Conservation (phyloP, 1,140 invertebrate genomes). For the Nasonia longicornis region DNA sequence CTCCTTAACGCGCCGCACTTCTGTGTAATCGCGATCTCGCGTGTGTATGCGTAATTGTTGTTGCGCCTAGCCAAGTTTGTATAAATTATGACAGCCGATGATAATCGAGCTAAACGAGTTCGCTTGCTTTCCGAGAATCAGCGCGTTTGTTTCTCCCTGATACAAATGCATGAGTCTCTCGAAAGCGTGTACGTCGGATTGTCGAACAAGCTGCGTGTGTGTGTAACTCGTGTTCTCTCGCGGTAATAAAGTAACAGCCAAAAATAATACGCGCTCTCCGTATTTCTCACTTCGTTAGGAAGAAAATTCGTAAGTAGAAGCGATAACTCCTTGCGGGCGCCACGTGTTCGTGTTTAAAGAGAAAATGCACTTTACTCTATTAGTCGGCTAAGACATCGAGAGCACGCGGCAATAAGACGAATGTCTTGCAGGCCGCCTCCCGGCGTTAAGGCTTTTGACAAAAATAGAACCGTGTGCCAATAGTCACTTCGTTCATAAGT, state of each 20-base stretch:
- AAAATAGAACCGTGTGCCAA: constrained; percentile 43
- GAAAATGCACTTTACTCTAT: constrained; percentile 45
- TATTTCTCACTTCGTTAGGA: constrained; percentile 24
- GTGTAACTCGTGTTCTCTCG: background rate
- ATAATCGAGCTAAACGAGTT: background rate
- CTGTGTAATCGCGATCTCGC: background rate
- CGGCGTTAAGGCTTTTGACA: constrained; percentile 36
- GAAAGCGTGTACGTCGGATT: too few relatives aligned
- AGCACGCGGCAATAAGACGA: constrained; percentile 37
- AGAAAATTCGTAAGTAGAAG: constrained; percentile 30
- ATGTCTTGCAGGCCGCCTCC: constrained; percentile 36
- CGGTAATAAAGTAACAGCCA: constrained; percentile 22
- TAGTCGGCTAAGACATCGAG: constrained; percentile 41
- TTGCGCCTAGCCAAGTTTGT: background rate
- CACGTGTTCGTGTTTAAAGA: constrained; percentile 36
- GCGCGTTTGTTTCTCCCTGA: background rate
- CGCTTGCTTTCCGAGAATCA: background rate
- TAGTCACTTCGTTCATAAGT: constrained; percentile 32
- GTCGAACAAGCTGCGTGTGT: too few relatives aligned
- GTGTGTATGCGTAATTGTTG: constrained; percentile 6
- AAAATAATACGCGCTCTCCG: background rate
- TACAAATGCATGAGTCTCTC: background rate
- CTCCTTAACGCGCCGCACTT: background rate
- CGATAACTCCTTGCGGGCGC: constrained; percentile 31
- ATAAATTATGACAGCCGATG: background rate